Evolutionary conservation across 2,888 invertebrate species (phyloP).

Genomic region (Scaptomyza polygonia): DNA sequence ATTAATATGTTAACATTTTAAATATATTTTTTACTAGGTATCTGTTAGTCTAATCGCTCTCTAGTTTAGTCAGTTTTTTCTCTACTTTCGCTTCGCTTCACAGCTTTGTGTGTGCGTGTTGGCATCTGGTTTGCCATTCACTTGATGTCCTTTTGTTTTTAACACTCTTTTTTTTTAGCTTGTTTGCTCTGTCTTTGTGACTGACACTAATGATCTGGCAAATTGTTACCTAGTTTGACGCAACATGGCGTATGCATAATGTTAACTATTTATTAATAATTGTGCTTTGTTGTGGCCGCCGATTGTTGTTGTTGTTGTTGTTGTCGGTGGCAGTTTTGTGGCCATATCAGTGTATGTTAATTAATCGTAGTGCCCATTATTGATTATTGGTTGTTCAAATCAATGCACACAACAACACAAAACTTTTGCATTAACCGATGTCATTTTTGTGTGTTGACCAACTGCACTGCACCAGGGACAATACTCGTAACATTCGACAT

Average conservation of each 20-base stretch:
- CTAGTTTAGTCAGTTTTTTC: conserved; percentile 10
- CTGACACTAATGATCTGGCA: conserved; percentile 15
- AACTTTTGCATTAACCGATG: background rate
- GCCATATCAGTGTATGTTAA: conserved; percentile 33
- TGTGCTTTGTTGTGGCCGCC: conserved; percentile 1
- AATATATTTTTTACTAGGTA: background rate
- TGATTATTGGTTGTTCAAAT: conserved; percentile 4
- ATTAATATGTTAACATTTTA: no score
- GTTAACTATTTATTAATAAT: conserved; percentile 15
- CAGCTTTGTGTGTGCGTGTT: conserved; percentile 23
- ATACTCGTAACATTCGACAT: background rate
- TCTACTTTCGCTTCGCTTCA: conserved; percentile 37
- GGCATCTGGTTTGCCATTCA: conserved; percentile 3
- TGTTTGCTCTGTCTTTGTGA: conserved; percentile 9
- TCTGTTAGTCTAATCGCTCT: background rate
- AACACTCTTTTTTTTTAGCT: conserved; percentile 5
- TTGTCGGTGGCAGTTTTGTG: background rate
- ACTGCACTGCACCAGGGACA: conserved; percentile 1
- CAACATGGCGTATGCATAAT: conserved; percentile 38
- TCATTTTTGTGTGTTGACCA: background rate
- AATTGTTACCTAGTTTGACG: conserved; percentile 3
- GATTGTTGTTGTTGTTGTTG: background rate
- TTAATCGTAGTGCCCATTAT: conserved; percentile 20
- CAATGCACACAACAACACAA: conserved; percentile 8
- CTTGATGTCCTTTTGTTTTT: conserved; percentile 19